phyloP scores from a whole-genome alignment of 2,888 invertebrate species.

The Cotesia congregata region DNA sequence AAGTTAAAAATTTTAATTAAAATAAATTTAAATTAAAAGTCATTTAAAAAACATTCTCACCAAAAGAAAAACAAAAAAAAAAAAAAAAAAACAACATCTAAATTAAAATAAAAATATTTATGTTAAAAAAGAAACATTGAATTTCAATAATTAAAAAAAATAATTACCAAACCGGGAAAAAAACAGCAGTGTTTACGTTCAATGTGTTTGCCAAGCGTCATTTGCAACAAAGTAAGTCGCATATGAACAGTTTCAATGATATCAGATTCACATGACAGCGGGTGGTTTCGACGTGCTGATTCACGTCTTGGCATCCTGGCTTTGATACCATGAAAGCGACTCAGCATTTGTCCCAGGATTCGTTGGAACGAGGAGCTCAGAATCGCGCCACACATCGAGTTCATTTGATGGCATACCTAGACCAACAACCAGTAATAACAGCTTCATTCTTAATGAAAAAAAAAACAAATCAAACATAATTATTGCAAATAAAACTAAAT shows the following conservation, averaged over 20 bases:
- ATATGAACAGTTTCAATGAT: conserved; percentile 94
- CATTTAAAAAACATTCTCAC: background rate
- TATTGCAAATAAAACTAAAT: no score
- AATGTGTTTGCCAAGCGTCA: conserved; percentile 96
- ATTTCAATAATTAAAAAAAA: background rate
- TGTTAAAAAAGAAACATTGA: background rate
- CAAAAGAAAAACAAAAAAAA: background rate
- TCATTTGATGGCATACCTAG: conserved; percentile 87
- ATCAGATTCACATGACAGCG: conserved; percentile 91
- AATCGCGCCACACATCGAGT: conserved; percentile 83
- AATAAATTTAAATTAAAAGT: background rate
- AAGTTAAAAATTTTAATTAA: no score
- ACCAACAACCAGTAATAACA: background rate
- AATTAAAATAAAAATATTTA: conserved; percentile 23
- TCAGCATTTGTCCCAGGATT: conserved; percentile 87
- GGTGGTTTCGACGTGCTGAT: conserved; percentile 91
- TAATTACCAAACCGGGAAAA: conserved; percentile 90
- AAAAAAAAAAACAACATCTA: background rate
- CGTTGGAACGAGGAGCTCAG: conserved; percentile 89
- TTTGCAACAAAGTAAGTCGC: conserved; percentile 89
- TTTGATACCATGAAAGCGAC: conserved; percentile 89
- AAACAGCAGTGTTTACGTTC: conserved; percentile 94
- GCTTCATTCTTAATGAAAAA: conserved; percentile 20
- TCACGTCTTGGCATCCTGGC: conserved; percentile 92
- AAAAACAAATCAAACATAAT: background rate